Conservation (phyloP, 2,113 vertebrate genomes). For the Pipra filicauda region DNA sequence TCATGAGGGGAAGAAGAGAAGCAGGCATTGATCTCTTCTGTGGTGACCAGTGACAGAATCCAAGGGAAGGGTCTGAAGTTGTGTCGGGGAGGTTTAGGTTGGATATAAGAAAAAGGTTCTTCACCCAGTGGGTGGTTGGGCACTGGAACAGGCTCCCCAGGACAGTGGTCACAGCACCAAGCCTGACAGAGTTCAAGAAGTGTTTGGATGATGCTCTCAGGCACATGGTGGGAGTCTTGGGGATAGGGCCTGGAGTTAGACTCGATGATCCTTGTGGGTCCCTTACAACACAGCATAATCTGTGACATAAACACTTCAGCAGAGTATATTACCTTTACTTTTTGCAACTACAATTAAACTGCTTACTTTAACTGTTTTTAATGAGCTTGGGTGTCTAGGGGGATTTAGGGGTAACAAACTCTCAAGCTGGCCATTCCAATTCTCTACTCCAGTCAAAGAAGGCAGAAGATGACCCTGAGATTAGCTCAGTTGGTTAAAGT, state of each 20-base stretch:
- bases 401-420: neutral
- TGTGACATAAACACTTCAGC: neutral
- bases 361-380: neutral
- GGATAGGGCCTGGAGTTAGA: neutral
- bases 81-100: neutral
- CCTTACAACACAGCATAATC: neutral
- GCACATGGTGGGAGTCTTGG: neutral
- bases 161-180: neutral
- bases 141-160: neutral
- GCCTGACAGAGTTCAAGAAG: neutral
- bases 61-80: neutral
- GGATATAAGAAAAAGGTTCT: neutral
- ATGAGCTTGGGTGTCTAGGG: neutral
- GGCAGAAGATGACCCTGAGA: neutral
- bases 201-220: neutral
- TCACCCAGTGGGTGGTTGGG: neutral
- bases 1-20: too few species aligned
- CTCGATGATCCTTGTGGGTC: neutral
- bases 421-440: neutral
- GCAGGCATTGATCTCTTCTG: neutral
- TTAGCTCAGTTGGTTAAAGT: neutral
- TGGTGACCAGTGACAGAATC: neutral
- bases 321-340: neutral
- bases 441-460: neutral
- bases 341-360: neutral